phyloP scores from a whole-genome alignment of 2,888 invertebrate genomes.

The Acleris laterana region DNA sequence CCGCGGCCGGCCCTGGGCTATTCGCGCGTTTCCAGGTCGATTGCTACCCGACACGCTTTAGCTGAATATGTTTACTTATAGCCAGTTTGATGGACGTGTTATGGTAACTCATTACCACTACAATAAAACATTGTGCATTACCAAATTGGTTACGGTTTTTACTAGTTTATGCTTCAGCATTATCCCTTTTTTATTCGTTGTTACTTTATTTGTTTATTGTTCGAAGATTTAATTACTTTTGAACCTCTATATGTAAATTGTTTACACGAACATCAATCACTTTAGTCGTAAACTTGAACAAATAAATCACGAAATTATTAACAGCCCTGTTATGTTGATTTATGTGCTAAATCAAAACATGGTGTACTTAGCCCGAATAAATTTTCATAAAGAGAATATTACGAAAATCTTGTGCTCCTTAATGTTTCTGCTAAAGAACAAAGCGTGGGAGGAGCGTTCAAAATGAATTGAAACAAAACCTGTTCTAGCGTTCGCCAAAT shows the following conservation, averaged over 20 bases:
- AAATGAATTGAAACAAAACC: constrained; percentile 42
- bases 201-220: neutral
- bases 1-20: constrained; percentile 11
- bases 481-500: constrained; percentile 49
- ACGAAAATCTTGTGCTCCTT: constrained; percentile 6
- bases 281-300: constrained; percentile 8
- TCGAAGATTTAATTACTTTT: constrained; percentile 10
- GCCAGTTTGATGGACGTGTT: neutral
- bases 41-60: constrained; percentile 21
- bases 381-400: neutral
- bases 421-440: constrained; percentile 24
- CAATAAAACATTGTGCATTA: neutral
- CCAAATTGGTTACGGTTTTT: neutral
- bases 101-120: neutral
- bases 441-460: constrained; percentile 37
- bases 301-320: constrained; percentile 11
- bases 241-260: constrained; percentile 10
- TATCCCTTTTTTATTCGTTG: neutral
- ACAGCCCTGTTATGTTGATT: constrained; percentile 6
- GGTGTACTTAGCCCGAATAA: no score
- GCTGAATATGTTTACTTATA: neutral
- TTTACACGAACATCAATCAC: constrained; percentile 24
- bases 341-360: no score
- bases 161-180: neutral
- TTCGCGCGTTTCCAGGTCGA: constrained; percentile 34